phyloP scores from a whole-genome alignment of 2,113 vertebrate species.

The Xiphorhynchus elegans region DNA sequence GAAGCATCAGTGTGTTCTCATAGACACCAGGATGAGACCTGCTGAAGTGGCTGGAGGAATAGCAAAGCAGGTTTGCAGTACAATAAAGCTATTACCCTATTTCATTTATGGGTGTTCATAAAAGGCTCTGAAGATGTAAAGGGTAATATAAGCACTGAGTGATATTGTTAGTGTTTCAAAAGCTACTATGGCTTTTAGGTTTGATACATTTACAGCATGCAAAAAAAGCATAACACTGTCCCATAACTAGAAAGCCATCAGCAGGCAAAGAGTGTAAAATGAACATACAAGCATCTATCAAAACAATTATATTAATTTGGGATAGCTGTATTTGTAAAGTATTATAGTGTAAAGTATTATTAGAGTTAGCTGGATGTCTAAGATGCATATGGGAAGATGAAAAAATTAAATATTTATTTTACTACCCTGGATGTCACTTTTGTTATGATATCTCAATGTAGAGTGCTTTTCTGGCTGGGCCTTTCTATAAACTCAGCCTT shows the following conservation, averaged over 20 bases:
- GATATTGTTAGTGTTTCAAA: slow-evolving; percentile 51
- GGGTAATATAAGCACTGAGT: slow-evolving; percentile 38
- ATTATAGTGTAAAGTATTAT: slow-evolving; percentile 31
- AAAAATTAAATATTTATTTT: slow-evolving; percentile 60
- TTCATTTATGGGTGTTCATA: not conserved
- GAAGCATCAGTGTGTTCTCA: not conserved
- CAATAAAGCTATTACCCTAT: not conserved
- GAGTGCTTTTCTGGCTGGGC: slow-evolving; percentile 44
- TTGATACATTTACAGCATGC: not conserved
- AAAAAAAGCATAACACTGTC: not conserved
- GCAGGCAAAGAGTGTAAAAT: not conserved
- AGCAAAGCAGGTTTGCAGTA: not conserved
- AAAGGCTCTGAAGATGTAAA: not conserved
- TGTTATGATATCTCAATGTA: slow-evolving; percentile 50
- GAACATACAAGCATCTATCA: not conserved
- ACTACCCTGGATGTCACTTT: slow-evolving; percentile 30
- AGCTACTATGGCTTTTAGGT: slow-evolving; percentile 15
- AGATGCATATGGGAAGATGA: slow-evolving; percentile 8
- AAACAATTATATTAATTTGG: slow-evolving; percentile 38
- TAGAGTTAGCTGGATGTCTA: slow-evolving; percentile 26
- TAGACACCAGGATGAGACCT: not conserved
- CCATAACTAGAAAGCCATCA: not conserved
- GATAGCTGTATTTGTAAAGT: not conserved
- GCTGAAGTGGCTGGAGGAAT: not conserved
- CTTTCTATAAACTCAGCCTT: not conserved